Evolutionary conservation across 2,888 invertebrate genomes (phyloP).

Genomic region (Heliconius hortense): DNA sequence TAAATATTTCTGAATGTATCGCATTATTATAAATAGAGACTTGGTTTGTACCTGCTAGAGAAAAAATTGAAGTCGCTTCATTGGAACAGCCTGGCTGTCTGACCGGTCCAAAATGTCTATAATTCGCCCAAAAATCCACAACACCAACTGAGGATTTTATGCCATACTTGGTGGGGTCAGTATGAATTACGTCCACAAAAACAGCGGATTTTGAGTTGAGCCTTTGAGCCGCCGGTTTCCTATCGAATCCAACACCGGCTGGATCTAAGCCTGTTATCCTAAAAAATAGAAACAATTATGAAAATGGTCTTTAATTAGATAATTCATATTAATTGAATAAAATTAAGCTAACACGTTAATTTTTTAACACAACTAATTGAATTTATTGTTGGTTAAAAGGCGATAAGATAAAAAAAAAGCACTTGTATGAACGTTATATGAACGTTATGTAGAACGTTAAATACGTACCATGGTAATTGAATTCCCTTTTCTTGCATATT

Average conservation of each 20-base stretch:
- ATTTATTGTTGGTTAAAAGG: neutral
- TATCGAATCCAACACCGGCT: constrained; percentile 61
- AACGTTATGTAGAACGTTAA: no score
- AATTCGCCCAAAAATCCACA: constrained; percentile 75
- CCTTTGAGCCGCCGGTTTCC: constrained; percentile 50
- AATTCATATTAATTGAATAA: neutral
- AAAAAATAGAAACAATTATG: neutral
- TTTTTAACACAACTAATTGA: no score
- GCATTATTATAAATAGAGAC: no score
- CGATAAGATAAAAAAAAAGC: neutral
- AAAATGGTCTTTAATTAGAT: neutral
- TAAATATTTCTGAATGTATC: no score
- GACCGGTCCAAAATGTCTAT: constrained; percentile 52
- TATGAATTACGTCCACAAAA: constrained; percentile 63
- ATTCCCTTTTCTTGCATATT: constrained; percentile 54
- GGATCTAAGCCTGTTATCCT: constrained; percentile 63
- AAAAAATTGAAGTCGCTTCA: constrained; percentile 51
- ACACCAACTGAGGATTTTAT: constrained; percentile 55
- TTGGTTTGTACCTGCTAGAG: constrained; percentile 55
- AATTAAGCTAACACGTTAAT: neutral
- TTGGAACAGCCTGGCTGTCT: constrained; percentile 65
- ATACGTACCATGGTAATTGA: constrained; percentile 60
- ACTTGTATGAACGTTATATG: no score
- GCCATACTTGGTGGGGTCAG: constrained; percentile 69
- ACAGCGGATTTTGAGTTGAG: constrained; percentile 59